Percentiles rank a stretch among this genome's conserved stretches.
phyloP scores from a whole-genome alignment of 1,140 invertebrate species.

The Zaprionus gabonicus region DNA sequence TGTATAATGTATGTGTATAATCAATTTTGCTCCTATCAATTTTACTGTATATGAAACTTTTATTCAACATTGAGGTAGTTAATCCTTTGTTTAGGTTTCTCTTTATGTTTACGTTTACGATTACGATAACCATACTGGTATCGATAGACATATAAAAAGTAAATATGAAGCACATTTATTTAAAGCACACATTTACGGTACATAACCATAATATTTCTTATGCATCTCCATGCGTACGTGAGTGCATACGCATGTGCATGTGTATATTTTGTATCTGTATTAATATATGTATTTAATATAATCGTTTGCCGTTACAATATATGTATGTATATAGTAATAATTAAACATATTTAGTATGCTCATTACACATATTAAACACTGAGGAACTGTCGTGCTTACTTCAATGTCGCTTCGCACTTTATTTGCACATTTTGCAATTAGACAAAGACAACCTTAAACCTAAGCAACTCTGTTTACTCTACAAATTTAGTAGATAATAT shows the following conservation, averaged over 20 bases:
- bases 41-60: slow-evolving; percentile 70
- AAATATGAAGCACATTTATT: slow-evolving; percentile 80
- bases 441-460: slow-evolving; percentile 62
- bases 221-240: slow-evolving; percentile 12
- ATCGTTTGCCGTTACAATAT: slow-evolving; percentile 39
- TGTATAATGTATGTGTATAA: slow-evolving; percentile 54
- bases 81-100: slow-evolving; percentile 56
- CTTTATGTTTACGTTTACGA: slow-evolving; percentile 47
- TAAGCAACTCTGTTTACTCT: slow-evolving; percentile 52
- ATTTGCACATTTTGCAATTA: slow-evolving; percentile 33
- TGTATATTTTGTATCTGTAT: slow-evolving; percentile 1
- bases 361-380: slow-evolving; percentile 77
- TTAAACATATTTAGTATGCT: slow-evolving; percentile 45
- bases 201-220: slow-evolving; percentile 64
- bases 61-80: slow-evolving; percentile 75
- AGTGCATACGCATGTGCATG: slow-evolving; percentile 26
- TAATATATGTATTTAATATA: slow-evolving; percentile 25
- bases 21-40: slow-evolving; percentile 50
- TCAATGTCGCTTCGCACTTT: slow-evolving; percentile 65
- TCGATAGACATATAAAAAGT: slow-evolving; percentile 41
- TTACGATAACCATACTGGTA: slow-evolving; percentile 25
- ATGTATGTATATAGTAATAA: slow-evolving; percentile 32
- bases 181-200: slow-evolving; percentile 82
- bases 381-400: slow-evolving; percentile 82
- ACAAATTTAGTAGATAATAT: slow-evolving; percentile 28